Evolutionary conservation across 2,797 vertebrate species (phyloP).

Genomic region (Rhinoraja longicauda): DNA sequence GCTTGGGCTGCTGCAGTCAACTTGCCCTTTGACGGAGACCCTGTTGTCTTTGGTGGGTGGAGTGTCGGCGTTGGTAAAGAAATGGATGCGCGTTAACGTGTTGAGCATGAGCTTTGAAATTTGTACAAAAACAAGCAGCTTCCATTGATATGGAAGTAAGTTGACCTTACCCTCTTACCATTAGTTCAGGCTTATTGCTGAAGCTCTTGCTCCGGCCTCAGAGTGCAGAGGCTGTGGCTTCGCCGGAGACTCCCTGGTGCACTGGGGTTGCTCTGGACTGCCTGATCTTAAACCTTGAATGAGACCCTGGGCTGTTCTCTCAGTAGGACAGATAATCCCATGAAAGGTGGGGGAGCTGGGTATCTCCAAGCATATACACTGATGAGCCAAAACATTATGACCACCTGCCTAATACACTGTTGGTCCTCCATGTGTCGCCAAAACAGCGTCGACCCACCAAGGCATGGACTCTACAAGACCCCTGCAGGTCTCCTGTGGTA

Average conservation of each 20-base stretch:
- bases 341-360: background rate
- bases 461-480: too few relatives aligned
- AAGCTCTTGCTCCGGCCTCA: background rate
- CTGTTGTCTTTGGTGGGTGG: background rate
- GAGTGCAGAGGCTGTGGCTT: background rate
- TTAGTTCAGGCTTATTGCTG: background rate
- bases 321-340: background rate
- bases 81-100: background rate
- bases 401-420: too few relatives aligned
- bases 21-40: background rate
- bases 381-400: too few relatives aligned
- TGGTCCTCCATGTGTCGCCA: too few relatives aligned
- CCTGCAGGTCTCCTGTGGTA: too few relatives aligned
- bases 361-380: background rate
- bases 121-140: background rate
- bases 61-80: background rate
- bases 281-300: background rate
- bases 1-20: background rate
- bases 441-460: too few relatives aligned
- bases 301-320: background rate
- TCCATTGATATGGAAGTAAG: background rate
- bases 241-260: too few relatives aligned
- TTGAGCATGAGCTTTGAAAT: background rate
- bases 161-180: background rate
- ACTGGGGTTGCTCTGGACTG: background rate